Evolutionary conservation across 2,113 vertebrate genomes (phyloP).

Genomic region (Haliaeetus leucogaster): DNA sequence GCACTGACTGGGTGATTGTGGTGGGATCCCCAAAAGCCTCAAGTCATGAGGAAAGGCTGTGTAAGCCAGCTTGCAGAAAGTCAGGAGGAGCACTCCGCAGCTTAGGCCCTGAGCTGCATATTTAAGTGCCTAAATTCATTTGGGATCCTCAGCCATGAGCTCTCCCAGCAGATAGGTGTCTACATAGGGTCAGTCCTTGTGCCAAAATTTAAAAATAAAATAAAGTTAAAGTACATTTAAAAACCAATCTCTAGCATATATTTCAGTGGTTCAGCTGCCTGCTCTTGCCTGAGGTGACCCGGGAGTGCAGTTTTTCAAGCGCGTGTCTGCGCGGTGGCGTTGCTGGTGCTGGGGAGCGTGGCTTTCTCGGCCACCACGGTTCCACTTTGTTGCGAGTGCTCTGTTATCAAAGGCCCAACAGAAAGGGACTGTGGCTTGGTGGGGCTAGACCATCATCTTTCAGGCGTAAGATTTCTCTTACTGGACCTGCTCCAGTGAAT

Average conservation of each 20-base stretch:
- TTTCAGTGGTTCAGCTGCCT: background rate
- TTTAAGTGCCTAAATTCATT: background rate
- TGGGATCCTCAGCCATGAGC: background rate
- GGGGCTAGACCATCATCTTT: background rate
- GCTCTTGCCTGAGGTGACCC: background rate
- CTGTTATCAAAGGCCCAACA: background rate
- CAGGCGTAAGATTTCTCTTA: background rate
- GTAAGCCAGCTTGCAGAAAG: background rate
- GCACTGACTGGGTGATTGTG: background rate
- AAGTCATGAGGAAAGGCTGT: background rate
- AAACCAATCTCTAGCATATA: background rate
- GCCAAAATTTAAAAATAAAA: background rate
- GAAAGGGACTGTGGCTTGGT: background rate
- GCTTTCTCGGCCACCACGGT: background rate
- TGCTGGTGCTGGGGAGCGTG: background rate
- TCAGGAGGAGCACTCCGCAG: background rate
- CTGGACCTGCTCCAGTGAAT: background rate
- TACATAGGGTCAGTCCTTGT: background rate
- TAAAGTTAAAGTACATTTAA: background rate
- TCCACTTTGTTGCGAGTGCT: background rate
- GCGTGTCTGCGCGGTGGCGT: fast-evolving
- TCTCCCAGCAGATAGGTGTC: background rate
- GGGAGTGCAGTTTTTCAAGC: background rate
- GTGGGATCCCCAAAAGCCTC: background rate
- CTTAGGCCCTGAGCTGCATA: background rate